Percentiles rank a stretch among this genome's conserved stretches.
Conservation (phyloP, 2,888 invertebrate species). For the Drosophila paracracens region DNA sequence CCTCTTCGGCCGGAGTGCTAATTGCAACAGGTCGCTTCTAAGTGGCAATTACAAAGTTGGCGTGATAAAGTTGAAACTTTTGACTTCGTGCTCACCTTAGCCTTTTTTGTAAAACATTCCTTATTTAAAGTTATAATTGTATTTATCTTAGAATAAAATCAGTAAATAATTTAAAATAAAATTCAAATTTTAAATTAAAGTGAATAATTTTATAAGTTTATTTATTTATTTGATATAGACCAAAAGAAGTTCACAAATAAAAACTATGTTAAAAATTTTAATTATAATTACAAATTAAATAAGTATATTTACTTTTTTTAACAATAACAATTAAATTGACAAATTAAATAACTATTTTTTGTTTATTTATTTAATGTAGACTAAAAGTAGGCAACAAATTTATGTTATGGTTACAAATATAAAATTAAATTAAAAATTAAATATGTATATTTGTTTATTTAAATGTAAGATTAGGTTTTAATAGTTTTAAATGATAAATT, state of each 20-base stretch:
- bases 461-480: neutral
- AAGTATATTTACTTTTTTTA: neutral
- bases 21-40: conserved; percentile 34
- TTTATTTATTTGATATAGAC: neutral
- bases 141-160: neutral
- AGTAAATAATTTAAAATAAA: neutral
- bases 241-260: neutral
- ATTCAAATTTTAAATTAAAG: too few relatives aligned
- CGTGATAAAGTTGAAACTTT: neutral
- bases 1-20: conserved; percentile 16
- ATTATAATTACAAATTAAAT: neutral
- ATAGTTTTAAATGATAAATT: neutral
- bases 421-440: too few relatives aligned
- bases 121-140: neutral
- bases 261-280: neutral
- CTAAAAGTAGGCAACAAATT: too few relatives aligned
- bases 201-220: neutral
- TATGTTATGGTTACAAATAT: too few relatives aligned
- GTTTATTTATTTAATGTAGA: too few relatives aligned
- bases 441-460: too few relatives aligned
- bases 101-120: neutral
- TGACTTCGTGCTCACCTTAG: neutral
- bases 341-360: too few relatives aligned
- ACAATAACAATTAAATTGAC: too few relatives aligned
- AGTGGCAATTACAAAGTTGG: conserved; percentile 25